phyloP scores from a whole-genome alignment of 2,797 vertebrate species.

The Vireo griseus region DNA sequence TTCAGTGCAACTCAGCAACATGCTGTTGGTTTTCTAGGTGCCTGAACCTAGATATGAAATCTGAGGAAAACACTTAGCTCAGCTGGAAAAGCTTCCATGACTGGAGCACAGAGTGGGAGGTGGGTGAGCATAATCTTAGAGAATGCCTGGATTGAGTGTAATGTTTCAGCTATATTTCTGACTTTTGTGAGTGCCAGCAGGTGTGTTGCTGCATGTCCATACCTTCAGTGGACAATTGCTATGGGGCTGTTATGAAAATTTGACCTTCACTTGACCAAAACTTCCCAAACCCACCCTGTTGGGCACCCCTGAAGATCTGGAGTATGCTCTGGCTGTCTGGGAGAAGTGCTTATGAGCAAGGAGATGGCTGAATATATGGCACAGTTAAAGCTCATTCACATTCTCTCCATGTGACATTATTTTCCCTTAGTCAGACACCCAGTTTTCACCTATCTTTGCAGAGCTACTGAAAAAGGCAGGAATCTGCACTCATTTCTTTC shows the following conservation, averaged over 20 bases:
- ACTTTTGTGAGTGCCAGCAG: neutral
- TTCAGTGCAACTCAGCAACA: neutral
- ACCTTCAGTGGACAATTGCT: neutral
- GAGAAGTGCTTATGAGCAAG: neutral
- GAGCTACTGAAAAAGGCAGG: neutral
- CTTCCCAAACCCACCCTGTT: neutral
- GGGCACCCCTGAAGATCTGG: neutral
- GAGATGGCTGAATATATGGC: neutral
- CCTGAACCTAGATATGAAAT: slow-evolving; percentile 22
- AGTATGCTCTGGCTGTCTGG: neutral
- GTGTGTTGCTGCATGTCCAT: neutral
- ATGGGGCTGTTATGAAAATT: neutral
- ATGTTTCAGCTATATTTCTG: neutral
- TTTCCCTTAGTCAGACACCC: neutral
- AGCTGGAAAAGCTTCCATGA: slow-evolving; percentile 17
- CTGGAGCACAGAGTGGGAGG: slow-evolving; percentile 12
- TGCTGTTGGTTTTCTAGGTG: slow-evolving; percentile 23
- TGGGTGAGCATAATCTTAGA: neutral
- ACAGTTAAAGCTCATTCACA: neutral
- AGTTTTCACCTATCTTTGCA: neutral
- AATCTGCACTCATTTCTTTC: neutral
- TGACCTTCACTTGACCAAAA: neutral
- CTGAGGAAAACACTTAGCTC: slow-evolving; percentile 1
- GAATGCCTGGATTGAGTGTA: neutral
- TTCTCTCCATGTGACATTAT: neutral